These are phyloP conservation scores for Drosophila parvula DNA, from an alignment of 1,140 invertebrate species.

Conservation along the genomic window DNA sequence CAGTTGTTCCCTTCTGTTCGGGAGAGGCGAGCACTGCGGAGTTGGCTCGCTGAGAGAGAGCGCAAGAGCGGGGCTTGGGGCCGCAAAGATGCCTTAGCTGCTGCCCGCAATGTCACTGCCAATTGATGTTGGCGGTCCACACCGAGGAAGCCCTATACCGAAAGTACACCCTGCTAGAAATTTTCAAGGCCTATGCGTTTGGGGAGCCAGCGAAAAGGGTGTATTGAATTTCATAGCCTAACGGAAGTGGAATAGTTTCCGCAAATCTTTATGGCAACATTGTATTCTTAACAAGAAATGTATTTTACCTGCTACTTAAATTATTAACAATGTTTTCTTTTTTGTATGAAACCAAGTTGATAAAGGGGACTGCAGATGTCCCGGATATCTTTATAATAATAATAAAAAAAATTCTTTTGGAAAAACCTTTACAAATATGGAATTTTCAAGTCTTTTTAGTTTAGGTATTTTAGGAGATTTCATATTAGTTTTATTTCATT, in stretches of 20 bases:
- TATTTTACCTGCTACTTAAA: too few species aligned
- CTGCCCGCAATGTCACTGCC: conserved; percentile 68
- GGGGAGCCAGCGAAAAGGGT: neutral
- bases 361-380: too few species aligned
- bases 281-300: neutral
- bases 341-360: too few species aligned
- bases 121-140: conserved; percentile 57
- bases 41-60: conserved; percentile 1
- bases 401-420: too few species aligned
- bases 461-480: too few species aligned
- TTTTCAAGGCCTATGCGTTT: conserved; percentile 13
- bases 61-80: conserved; percentile 15
- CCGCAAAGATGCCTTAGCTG: conserved; percentile 48
- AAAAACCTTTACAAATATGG: too few species aligned
- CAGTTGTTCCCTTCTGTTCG: conserved; percentile 11
- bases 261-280: neutral
- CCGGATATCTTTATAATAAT: too few species aligned
- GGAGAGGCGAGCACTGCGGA: conserved; percentile 7
- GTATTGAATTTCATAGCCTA: neutral
- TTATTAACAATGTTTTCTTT: too few species aligned
- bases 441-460: too few species aligned
- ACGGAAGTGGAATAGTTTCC: neutral
- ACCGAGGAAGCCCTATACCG: conserved; percentile 64
- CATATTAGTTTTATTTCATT: too few species aligned
- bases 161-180: conserved; percentile 25